Percentiles rank a stretch among this genome's conserved stretches.
phyloP scores from a whole-genome alignment of 2,888 invertebrate species.

The Eremobia ochroleuca region DNA sequence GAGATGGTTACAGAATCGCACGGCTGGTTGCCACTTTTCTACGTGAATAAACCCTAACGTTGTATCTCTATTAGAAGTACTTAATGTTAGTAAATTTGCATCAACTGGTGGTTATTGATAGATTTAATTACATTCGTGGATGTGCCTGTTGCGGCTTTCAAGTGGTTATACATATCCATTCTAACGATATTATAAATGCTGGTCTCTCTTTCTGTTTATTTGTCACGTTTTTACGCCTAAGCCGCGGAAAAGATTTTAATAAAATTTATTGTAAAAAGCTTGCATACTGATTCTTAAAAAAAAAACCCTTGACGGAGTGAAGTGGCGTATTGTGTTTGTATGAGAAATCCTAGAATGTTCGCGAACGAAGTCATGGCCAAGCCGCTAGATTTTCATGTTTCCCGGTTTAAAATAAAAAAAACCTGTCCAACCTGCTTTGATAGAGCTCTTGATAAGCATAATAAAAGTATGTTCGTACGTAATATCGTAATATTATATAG shows the following conservation, averaged over 20 bases:
- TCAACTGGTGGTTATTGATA: constrained; percentile 36
- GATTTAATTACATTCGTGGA: constrained; percentile 12
- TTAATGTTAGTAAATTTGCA: constrained; percentile 1
- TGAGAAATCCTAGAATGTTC: background rate
- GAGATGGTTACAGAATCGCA: too few species aligned
- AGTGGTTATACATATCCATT: background rate
- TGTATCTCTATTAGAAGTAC: constrained; percentile 2
- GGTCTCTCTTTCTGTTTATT: background rate
- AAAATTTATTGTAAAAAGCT: background rate
- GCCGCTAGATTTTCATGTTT: background rate
- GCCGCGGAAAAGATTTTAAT: background rate
- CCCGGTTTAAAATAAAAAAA: background rate
- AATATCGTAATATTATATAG: too few species aligned
- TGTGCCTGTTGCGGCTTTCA: background rate
- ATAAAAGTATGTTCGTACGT: background rate
- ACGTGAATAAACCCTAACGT: background rate
- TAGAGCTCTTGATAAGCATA: background rate
- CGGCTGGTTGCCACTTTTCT: background rate
- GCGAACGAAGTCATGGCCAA: background rate
- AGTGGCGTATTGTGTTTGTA: background rate
- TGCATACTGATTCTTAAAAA: background rate
- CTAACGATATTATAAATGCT: constrained; percentile 8
- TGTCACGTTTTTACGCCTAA: background rate
- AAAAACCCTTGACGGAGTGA: background rate
- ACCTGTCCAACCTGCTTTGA: background rate